phyloP scores from a whole-genome alignment of 2,113 vertebrate species.

The Eptesicus fuscus region DNA sequence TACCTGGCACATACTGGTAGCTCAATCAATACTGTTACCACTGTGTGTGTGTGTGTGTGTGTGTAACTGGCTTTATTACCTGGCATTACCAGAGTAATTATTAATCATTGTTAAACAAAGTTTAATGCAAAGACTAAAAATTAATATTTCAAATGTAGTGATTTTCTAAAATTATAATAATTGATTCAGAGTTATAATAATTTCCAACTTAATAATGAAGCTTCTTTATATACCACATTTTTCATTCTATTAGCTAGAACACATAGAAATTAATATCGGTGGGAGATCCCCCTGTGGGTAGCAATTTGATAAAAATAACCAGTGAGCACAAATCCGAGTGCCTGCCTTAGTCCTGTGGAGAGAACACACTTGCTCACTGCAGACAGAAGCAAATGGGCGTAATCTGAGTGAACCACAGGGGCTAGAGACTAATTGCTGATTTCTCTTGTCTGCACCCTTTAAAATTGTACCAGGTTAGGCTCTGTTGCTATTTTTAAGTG shows the following conservation, averaged over 20 bases:
- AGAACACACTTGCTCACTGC: neutral
- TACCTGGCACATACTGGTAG: no score
- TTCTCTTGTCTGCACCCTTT: neutral
- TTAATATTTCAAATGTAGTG: neutral
- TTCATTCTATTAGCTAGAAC: neutral
- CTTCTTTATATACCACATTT: neutral
- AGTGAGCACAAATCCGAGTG: neutral
- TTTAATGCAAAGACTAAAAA: slow-evolving; percentile 1
- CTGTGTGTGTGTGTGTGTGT: neutral
- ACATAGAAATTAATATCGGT: neutral
- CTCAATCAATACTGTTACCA: neutral
- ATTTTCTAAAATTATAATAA: neutral
- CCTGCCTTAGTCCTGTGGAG: neutral
- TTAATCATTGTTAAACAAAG: neutral
- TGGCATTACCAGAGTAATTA: neutral
- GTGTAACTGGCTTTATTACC: neutral
- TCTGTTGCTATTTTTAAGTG: neutral
- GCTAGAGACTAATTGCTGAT: neutral
- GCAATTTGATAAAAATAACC: neutral
- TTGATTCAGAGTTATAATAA: neutral
- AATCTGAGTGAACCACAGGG: neutral
- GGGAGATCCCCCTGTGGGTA: neutral
- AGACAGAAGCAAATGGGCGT: neutral
- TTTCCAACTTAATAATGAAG: neutral
- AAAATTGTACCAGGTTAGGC: neutral